phyloP scores from a whole-genome alignment of 1,140 invertebrate genomes.

The Ceratitis capitata region DNA sequence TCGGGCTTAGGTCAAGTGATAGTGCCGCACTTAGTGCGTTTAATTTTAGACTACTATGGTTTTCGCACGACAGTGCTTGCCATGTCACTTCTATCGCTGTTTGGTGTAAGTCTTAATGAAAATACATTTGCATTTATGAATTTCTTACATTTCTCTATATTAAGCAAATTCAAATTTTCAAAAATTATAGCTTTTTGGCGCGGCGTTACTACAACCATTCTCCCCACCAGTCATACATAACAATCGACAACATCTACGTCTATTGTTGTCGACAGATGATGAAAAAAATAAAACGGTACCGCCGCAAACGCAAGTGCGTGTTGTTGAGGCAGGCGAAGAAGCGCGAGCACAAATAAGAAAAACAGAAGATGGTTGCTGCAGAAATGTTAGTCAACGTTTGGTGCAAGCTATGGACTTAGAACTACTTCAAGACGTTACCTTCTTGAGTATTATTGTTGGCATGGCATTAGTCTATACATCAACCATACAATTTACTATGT shows the following conservation, averaged over 20 bases:
- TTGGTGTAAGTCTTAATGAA: slow-evolving; percentile 67
- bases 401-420: slow-evolving; percentile 69
- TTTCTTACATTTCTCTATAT: background rate
- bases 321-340: slow-evolving; percentile 27
- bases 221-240: slow-evolving; percentile 49
- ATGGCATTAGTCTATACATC: slow-evolving; percentile 73
- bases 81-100: slow-evolving; percentile 71
- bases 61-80: slow-evolving; percentile 71
- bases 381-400: slow-evolving; percentile 51
- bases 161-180: background rate
- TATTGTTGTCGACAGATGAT: slow-evolving; percentile 49
- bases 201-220: slow-evolving; percentile 55
- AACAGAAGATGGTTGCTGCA: slow-evolving; percentile 40
- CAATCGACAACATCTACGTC: slow-evolving; percentile 53
- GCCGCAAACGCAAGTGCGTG: slow-evolving; percentile 43
- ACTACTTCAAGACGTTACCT: slow-evolving; percentile 70
- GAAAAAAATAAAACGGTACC: slow-evolving; percentile 41
- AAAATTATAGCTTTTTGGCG: slow-evolving; percentile 57
- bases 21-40: slow-evolving; percentile 75
- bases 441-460: slow-evolving; percentile 74
- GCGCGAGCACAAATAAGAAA: background rate
- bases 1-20: slow-evolving; percentile 79
- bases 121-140: slow-evolving; percentile 20
- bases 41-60: slow-evolving; percentile 70
- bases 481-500: slow-evolving; percentile 75